Base-by-base conservation (phyloP, 2,113 vertebrate genomes). In the Poicephalus meyeri region DNA sequence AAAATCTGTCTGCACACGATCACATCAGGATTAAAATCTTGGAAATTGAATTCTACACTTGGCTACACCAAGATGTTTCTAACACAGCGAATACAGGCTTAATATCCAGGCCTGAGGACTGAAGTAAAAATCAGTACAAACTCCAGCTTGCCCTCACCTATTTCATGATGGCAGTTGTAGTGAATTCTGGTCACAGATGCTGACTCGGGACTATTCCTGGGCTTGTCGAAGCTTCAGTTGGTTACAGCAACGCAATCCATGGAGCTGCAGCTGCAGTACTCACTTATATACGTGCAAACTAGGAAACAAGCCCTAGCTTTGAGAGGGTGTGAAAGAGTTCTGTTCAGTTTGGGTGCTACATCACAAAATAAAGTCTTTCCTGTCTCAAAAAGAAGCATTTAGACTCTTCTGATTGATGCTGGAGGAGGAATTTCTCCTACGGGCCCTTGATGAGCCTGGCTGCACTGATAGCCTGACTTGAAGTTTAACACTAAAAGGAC, bases 251-350 rank as follows among this genome's bases (percentile, higher is more conserved):
- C 91, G 90, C 88, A 71, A 90, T 78, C 80, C 69, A 46, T 1
- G 55, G 76, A 76, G 82, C 88, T 71, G 96, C 94, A 97, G 96
- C 95, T 96, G 95, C 95, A 93, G 72, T 72, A 7, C 88, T 89
- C 88, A 23, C 92, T 92, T 71, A 49, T 24, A 33, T 2, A 61
- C 77, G 79, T 7, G 72, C 77, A 81, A 64, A 72, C 82, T 31
- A 81, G 69, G 80, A 96, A 96, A 95, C 96, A 96, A 96, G 95
- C 76, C 76, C 77, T 26, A 94, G 93, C 96, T 97, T 96, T 96
- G 93, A 96, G 85, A 95, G 90, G 88, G 60, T 88, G 89, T 95
- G 93, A 97, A 95, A 96, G 93, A 86, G 72, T 96, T 76, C 82
- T 31, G 92, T 95, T 96, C 82, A 94, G 55, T 95, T 95, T 93